Base-by-base conservation (phyloP, 2,113 vertebrate genomes). In the Antennarius striatus region DNA sequence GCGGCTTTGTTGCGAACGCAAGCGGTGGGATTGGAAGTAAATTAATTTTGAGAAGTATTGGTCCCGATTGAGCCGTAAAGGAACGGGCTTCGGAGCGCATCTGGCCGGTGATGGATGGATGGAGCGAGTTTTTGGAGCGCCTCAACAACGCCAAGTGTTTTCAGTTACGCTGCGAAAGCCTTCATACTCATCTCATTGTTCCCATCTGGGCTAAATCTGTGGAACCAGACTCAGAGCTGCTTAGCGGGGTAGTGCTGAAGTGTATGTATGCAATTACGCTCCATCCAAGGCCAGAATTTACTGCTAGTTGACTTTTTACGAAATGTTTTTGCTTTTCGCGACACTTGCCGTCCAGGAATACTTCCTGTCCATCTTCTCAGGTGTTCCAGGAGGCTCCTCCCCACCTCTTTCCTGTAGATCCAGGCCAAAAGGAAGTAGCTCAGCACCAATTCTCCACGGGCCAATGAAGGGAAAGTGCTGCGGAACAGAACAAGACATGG, bases 201-300 rank as follows among this genome's bases (percentile, higher is more conserved):
- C 72, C 77, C 90, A 91, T 91, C 88, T 90, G 89, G 89, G 65
- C 75, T 74, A 83, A 77, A 91, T 89, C 74, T 86, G 77, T n/a
- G 56, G 77, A 80, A 58, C 63, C 74, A 77, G 76, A 78, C 62
- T 49, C 60, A 61, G 68, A 56, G 45, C 54, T 63, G 52, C 28
- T 54, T 40, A 64, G 71, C 62, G 69, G 74, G 64, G 28, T 76
- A 68, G 73, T 67, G 71, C 59, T 50, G 29, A 56, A 61, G 52
- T 11, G 50, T 56, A 51, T 62, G 63, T 56, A 70, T 48, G 42
- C 56, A 47, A 39, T 68, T 29, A 50, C 63, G n/a, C 64, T 68
- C 60, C 13, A 32, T 65, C 70, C 63, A 60, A 75, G 46, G 57
- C 54, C 63, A 75, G 16, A 78, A 78, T 77, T 77, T 32, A 68